Evolutionary conservation across 2,797 vertebrate species (phyloP), one percentile per base, ranked within the genome.

Genomic region (Pantherophis alleghaniensis): DNA sequence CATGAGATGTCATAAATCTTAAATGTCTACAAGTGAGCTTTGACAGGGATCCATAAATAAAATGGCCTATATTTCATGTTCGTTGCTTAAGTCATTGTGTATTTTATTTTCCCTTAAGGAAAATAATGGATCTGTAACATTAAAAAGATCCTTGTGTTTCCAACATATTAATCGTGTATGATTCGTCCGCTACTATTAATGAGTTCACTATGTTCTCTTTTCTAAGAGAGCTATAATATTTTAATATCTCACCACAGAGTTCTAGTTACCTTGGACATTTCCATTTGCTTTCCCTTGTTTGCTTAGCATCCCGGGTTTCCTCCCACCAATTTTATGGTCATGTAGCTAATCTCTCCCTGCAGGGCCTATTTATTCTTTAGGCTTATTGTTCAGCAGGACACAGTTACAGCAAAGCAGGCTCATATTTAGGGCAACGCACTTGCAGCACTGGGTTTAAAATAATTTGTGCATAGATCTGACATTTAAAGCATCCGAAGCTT

Each of bases 361-460:
- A 88, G 7, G 1, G 7, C 12, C 66, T 51, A 0, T 91, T 89
- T 53, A 28, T 60, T 95, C 94, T 79, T 92, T 87, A 89, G 92
- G 79, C 6, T 94, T 24, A 83, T 83, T 95, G 61, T 94, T 96
- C 95, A 94, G 0, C 83, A 91, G 86, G 87, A 91, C 86, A 95
- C 83, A 96, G 96, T 95, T 90, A 95, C 20, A 96, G 93, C 92
- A 93, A 97, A 95, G 1, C 93, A 87, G 93, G 96, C 95, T 96
- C 94, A 95, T 53, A 63, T 94, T 93, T 92, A 91, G 89, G 88
- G 95, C 93, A 96, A 96, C 86, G 93, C 95, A 90, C 96, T 97
- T 96, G 92, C 94, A 94, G 94, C 96, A 94, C 12, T 92, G 42
- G 91, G 96, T 89, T 90, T 93, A 95, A 95, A 95, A 93, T 94